A percentile compares a stretch with the other conserved stretches of the same genome.
These are phyloP conservation scores for Phalacrocorax brasilianus DNA, from an alignment of 2,113 vertebrate species.

Conservation along the genomic window DNA sequence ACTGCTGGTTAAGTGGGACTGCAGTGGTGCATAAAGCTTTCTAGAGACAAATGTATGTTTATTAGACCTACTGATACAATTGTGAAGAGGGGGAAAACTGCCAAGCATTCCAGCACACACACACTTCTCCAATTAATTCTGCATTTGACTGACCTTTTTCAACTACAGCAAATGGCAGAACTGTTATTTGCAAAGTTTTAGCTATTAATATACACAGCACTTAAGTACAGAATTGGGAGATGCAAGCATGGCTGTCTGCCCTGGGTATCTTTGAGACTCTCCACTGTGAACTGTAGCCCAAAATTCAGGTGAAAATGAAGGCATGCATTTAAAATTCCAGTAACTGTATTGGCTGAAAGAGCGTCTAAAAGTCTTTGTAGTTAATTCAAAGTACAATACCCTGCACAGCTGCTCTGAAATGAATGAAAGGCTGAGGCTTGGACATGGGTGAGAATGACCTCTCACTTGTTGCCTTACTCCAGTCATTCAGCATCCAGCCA, in stretches of 20 bases:
- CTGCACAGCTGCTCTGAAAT: not conserved
- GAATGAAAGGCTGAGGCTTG: not conserved
- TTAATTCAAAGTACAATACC: not conserved
- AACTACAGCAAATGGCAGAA: not conserved
- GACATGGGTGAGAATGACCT: not conserved
- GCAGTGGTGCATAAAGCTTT: not conserved
- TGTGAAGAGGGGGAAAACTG: not conserved
- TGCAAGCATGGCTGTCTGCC: not conserved
- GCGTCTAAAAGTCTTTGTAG: not conserved
- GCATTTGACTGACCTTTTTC: not conserved
- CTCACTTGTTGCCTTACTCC: not conserved
- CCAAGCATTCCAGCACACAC: not conserved
- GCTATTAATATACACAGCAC: not conserved
- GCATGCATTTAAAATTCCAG: not conserved
- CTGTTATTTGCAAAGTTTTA: not conserved
- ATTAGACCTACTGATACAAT: not conserved
- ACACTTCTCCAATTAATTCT: constrained; percentile 25
- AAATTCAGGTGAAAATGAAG: not conserved
- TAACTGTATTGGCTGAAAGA: not conserved
- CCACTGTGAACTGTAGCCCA: not conserved
- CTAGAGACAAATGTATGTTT: not conserved
- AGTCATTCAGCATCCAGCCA: not conserved
- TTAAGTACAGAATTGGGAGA: not conserved
- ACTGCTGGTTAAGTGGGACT: not conserved
- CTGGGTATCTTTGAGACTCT: not conserved